Conservation (phyloP, 2,797 vertebrate species). For the Mus minutoides region DNA sequence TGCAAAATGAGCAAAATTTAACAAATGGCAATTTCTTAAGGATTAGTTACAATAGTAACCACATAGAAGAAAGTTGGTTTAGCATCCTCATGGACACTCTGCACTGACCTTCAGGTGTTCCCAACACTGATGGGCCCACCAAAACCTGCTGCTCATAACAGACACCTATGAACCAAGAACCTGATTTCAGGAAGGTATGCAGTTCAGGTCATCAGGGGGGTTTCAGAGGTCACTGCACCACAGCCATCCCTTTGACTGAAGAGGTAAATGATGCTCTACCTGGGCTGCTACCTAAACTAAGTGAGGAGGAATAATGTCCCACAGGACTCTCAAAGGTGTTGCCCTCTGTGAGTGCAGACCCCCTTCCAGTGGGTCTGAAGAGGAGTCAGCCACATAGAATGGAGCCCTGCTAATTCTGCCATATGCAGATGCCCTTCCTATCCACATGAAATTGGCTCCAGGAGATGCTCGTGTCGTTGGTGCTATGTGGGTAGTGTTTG, state of each 20-base stretch:
- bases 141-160: background rate
- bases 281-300: background rate
- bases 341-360: background rate
- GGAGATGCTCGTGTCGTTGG: background rate
- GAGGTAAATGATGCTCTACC: background rate
- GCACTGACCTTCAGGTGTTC: background rate
- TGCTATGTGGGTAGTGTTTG: no score
- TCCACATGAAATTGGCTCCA: background rate
- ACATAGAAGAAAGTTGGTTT: background rate
- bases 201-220: background rate
- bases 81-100: background rate
- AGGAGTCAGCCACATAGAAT: background rate
- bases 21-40: background rate
- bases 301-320: rapidly evolving
- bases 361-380: background rate
- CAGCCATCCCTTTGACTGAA: background rate
- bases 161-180: background rate
- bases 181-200: background rate
- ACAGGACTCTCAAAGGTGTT: background rate
- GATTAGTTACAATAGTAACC: background rate
- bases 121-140: background rate
- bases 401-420: background rate
- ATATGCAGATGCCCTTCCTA: background rate
- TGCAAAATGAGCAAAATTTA: background rate
- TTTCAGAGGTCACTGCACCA: background rate